Evolutionary conservation across 2,888 invertebrate genomes (phyloP), one percentile per base, ranked within the genome.

Genomic region (Morpho achilles): DNA sequence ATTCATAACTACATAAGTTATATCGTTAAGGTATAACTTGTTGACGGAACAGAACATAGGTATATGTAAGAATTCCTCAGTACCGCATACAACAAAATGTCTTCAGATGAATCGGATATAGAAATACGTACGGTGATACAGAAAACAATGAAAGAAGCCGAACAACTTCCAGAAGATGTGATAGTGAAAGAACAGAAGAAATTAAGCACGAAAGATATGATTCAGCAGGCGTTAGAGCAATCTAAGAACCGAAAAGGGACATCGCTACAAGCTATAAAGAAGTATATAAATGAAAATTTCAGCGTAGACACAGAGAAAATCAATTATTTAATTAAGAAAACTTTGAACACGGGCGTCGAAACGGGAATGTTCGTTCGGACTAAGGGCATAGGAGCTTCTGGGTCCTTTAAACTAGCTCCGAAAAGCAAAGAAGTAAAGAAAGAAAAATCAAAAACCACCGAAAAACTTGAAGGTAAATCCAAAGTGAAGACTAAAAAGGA

Each of bases 191-290:
- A 73, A 39, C 32, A 32, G 0, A 88, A 80, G 58, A 87, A 83
- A 52, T 6, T 75, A 0, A 73, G 75, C 0, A 86, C 84, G 0
- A 88, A 83, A 62, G 59, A 68, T 0, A 89, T 89, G 89, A 73
- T 89, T 0, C 66, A 72, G 2, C 69, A 84, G 53, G 85, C 88
- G 0, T 63, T 89, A 0, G 67, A 44, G 0, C 82, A 79, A 2
- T 61, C 87, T 0, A 79, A 81, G 10, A 73, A 66, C 0, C 69
- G 87, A 44, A 89, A 88, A 69, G 89, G 89, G 0, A 80, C 81
- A 0, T 89, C 89, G 0, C 46, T 87, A 0, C 72, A 86, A 45
- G 89, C 89, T 0, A 82, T 89, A 2, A 89, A 88, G 62, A 88
- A 87, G 44, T 79, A 77, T 41, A 69, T 89, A 6, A 70, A 73